Percentiles rank a stretch among this genome's conserved stretches.
These are phyloP conservation scores for Prionace glauca DNA, from an alignment of 2,797 vertebrate species.

Conservation along the genomic window DNA sequence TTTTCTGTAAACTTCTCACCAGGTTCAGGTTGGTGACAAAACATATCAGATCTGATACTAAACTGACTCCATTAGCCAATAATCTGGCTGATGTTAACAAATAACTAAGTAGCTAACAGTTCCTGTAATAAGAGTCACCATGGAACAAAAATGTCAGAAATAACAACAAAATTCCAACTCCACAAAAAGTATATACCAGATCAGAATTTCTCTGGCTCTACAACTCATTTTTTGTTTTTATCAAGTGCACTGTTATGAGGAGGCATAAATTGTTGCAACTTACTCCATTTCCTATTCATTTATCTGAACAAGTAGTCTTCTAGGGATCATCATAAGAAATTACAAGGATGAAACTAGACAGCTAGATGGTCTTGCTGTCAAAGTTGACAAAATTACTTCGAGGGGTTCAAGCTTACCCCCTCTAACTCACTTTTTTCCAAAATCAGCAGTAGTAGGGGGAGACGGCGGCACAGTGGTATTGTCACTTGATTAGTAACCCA, in stretches of 20 bases:
- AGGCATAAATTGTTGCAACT: background rate
- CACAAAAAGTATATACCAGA: too few relatives aligned
- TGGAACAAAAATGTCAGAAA: background rate
- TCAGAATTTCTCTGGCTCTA: background rate
- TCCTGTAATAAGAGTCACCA: background rate
- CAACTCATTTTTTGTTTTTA: background rate
- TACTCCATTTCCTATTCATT: background rate
- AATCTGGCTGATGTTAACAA: background rate
- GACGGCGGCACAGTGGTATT: too few relatives aligned
- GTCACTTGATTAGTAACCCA: too few relatives aligned
- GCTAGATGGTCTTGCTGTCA: background rate
- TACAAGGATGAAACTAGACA: background rate
- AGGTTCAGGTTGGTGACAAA: background rate
- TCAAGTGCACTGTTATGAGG: background rate
- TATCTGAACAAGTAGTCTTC: background rate
- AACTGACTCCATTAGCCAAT: background rate
- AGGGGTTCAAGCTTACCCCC: background rate
- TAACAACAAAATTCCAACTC: background rate
- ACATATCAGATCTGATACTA: background rate
- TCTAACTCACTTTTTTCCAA: background rate
- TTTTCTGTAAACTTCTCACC: background rate
- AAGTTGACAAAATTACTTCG: too few relatives aligned
- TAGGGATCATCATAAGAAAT: background rate
- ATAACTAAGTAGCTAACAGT: background rate
- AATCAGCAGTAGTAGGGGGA: background rate